These are phyloP conservation scores for Zygothrica quintamaculata DNA, from an alignment of 2,888 invertebrate species.

Conservation along the genomic window DNA sequence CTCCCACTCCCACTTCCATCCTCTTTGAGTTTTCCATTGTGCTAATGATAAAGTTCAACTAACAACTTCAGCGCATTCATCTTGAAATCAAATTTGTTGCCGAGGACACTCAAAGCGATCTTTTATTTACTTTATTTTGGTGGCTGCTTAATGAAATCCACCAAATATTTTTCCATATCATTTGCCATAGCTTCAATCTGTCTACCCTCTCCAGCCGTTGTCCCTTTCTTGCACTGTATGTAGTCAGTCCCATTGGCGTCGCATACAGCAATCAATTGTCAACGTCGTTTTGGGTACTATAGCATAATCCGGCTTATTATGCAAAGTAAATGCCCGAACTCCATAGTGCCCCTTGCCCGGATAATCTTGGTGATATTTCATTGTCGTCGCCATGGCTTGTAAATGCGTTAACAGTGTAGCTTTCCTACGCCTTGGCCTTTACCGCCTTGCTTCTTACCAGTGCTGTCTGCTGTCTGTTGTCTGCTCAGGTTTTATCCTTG, in stretches of 20 bases:
- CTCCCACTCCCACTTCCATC: not conserved
- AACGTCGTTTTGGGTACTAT: constrained; percentile 43
- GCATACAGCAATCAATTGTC: constrained; percentile 63
- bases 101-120: constrained; percentile 3
- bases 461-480: too few species aligned
- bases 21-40: not conserved
- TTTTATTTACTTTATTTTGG: constrained; percentile 54
- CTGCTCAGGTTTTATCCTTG: constrained; percentile 1
- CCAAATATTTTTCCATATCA: constrained; percentile 67
- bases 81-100: constrained; percentile 35
- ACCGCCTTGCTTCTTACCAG: too few species aligned
- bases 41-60: constrained; percentile 37
- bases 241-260: constrained; percentile 21
- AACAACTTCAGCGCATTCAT: constrained; percentile 18
- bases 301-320: constrained; percentile 78
- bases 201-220: not conserved
- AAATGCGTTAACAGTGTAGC: constrained; percentile 76
- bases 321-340: constrained; percentile 68
- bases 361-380: constrained; percentile 79
- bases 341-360: constrained; percentile 33
- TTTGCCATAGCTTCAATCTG: constrained; percentile 30
- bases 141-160: constrained; percentile 54
- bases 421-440: not conserved
- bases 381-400: constrained; percentile 71
- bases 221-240: not conserved